Evolutionary conservation across 2,113 vertebrate genomes (phyloP).

Genomic region (Gobiocypris rarus): DNA sequence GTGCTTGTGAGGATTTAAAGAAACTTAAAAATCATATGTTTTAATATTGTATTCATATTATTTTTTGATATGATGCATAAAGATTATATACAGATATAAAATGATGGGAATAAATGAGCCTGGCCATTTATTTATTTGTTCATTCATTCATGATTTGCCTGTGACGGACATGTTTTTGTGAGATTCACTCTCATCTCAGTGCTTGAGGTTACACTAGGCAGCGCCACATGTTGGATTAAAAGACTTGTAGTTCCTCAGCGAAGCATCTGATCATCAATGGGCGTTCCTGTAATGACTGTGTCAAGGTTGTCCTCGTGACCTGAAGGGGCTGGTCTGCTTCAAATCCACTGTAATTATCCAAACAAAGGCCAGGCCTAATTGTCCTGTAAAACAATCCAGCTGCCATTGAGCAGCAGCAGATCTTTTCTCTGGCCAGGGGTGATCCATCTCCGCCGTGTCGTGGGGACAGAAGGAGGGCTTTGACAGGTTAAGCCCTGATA

Average conservation of each 20-base stretch:
- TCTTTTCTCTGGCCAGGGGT: slow-evolving; percentile 60
- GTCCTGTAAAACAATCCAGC: slow-evolving; percentile 66
- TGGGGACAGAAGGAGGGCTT: slow-evolving; percentile 56
- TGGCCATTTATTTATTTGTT: too few species aligned
- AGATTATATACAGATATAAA: too few species aligned
- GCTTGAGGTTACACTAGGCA: background rate
- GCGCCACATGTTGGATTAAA: slow-evolving; percentile 1
- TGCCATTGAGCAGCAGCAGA: slow-evolving; percentile 56
- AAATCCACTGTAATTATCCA: slow-evolving; percentile 64
- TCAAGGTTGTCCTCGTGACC: slow-evolving; percentile 58
- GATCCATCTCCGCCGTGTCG: slow-evolving; percentile 62
- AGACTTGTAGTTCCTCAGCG: slow-evolving; percentile 19
- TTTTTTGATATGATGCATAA: too few species aligned
- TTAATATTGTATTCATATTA: too few species aligned
- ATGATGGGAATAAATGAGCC: too few species aligned
- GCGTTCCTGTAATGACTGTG: slow-evolving; percentile 40
- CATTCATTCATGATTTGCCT: background rate
- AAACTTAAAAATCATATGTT: too few species aligned
- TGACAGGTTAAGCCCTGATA: slow-evolving; percentile 61
- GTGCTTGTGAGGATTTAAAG: too few species aligned
- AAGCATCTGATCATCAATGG: slow-evolving; percentile 27
- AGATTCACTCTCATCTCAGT: background rate
- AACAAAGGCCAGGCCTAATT: slow-evolving; percentile 64
- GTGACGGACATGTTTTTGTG: background rate
- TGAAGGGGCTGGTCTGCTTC: slow-evolving; percentile 44